Conservation (phyloP, 1,140 invertebrate species). For the Drosophila ananassae region DNA sequence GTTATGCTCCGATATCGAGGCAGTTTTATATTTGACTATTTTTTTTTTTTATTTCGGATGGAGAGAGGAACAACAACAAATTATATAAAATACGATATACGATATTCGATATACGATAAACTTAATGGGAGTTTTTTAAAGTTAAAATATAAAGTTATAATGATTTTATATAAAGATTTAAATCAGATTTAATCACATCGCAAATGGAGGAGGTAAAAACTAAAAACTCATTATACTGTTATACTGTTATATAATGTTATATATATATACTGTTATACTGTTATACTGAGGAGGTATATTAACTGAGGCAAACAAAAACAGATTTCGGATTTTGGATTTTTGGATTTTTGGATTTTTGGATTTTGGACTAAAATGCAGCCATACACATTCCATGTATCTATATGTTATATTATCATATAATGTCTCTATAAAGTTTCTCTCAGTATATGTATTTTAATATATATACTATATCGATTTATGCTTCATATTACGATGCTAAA, state of each 20-base stretch:
- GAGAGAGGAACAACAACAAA: conserved; percentile 24
- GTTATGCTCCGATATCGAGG: conserved; percentile 1
- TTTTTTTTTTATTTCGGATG: conserved; percentile 1
- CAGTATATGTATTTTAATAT: conserved; percentile 24
- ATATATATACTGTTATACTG: conserved; percentile 11
- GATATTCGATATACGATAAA: neutral
- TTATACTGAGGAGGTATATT: conserved; percentile 10
- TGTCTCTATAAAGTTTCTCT: conserved; percentile 2
- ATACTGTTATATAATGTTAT: neutral
- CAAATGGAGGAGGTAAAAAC: conserved; percentile 20
- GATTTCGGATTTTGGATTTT: neutral
- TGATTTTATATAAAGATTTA: conserved; percentile 13
- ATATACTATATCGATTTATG: conserved; percentile 5
- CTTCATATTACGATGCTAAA: conserved; percentile 3
- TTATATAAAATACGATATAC: conserved; percentile 2
- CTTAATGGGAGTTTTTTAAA: conserved; percentile 1
- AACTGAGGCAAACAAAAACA: neutral
- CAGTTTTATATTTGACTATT: conserved; percentile 25
- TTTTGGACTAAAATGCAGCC: conserved; percentile 48
- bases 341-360: conserved; percentile 25
- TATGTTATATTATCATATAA: conserved; percentile 15
- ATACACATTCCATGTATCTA: conserved; percentile 43
- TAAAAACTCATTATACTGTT: neutral
- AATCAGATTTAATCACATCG: conserved; percentile 39
- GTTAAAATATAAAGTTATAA: neutral